Percentiles rank a stretch among this genome's conserved stretches.
These are phyloP conservation scores for Brotula barbata DNA, from an alignment of 2,797 vertebrate genomes.

Conservation along the genomic window DNA sequence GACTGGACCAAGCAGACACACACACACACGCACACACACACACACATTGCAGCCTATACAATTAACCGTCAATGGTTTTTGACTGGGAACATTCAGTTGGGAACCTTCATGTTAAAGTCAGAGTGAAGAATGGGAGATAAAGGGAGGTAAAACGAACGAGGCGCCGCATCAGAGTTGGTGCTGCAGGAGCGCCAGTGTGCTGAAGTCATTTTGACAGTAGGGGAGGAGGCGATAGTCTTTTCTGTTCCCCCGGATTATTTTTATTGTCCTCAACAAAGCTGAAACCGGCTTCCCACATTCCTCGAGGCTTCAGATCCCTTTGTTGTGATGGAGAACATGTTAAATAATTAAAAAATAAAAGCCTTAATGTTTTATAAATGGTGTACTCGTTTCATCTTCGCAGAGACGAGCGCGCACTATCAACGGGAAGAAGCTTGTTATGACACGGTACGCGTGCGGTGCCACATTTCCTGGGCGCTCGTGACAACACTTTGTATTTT, in stretches of 20 bases:
- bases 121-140: slow-evolving; percentile 11
- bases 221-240: slow-evolving; percentile 21
- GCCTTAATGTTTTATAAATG: slow-evolving; percentile 75
- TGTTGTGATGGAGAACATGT: slow-evolving; percentile 44
- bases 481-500: no score
- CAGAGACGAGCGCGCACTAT: neutral
- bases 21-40: slow-evolving; percentile 39
- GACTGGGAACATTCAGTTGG: slow-evolving; percentile 39
- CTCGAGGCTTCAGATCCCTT: slow-evolving; percentile 47
- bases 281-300: slow-evolving; percentile 41
- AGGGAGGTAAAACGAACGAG: slow-evolving; percentile 12
- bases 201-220: neutral
- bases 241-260: slow-evolving; percentile 6
- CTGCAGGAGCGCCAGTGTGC: slow-evolving; percentile 4
- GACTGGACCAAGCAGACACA: slow-evolving; percentile 52
- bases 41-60: slow-evolving; percentile 43
- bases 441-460: slow-evolving; percentile 12
- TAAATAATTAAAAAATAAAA: slow-evolving; percentile 74
- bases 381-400: slow-evolving; percentile 22
- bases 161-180: neutral
- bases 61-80: slow-evolving; percentile 43
- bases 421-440: no score
- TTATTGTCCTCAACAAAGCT: slow-evolving; percentile 48
- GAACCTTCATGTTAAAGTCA: slow-evolving; percentile 7
- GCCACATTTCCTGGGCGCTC: slow-evolving; percentile 15